Base-by-base conservation (phyloP, 2,888 invertebrate species). In the Drosophila affinis region DNA sequence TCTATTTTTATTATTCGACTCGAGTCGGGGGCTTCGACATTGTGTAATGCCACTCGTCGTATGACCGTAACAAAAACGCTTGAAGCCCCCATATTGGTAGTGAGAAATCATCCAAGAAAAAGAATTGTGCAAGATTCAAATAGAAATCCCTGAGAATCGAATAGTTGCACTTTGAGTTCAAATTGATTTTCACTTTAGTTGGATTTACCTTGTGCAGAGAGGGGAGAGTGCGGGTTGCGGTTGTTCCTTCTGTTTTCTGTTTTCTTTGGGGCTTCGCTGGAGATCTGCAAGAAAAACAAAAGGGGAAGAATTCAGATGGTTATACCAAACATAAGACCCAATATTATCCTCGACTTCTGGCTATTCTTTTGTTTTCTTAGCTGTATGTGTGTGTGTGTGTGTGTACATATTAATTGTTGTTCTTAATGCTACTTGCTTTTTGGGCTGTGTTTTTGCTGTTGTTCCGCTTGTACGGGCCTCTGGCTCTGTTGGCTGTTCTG, bases 341-440 rank as follows among this genome's bases (percentile, higher is more conserved):
- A 85, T 82, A 85, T 87, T 87, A 81, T 34, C 4, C 10, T 32
- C 32, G 10, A 32, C 32, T 32, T 32, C 10, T 32, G 32, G 32
- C 32, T 34, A 12, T 34, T 12, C 0, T 12, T 12, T 12, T 34
- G 12, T 12, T 67, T 62, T 63, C 9, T 21, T 34, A 32, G 9
- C 39, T 27, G 27, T 55, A 27, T 45, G 46, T 55, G 46, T 48
- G 67, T 32, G 49, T 51, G 24, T 39, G 32, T 59, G 65, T 79
- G 80, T 78, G 65, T 72, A 70, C 72, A 72, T 68, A 81, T 87
- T 81, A 83, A 81, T 84, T 81, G 80, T 86, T 34, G 5, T 34
- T 34, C 34, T 1, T 12, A 34, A 12, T 34, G 34, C 12, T 34
- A 12, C 34, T 34, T 34, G 34, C n/a, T 34, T 34, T 12, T 34